Conservation (phyloP, 2,888 invertebrate genomes). For the Platycnemis pennipes region DNA sequence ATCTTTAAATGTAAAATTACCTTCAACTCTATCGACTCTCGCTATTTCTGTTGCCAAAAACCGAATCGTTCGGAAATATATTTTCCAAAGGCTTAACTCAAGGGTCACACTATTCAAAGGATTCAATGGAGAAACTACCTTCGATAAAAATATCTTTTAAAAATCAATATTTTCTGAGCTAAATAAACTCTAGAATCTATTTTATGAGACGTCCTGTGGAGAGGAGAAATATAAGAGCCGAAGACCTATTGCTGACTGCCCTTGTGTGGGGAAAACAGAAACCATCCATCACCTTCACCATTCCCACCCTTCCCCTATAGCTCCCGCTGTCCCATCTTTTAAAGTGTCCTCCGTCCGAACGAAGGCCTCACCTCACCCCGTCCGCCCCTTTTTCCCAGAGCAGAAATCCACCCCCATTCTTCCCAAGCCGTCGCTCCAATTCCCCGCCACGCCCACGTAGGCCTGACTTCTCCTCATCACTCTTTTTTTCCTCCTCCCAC, state of each 20-base stretch:
- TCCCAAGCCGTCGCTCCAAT: neutral
- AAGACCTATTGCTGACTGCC: neutral
- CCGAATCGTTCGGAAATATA: too few species aligned
- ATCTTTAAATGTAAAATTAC: too few species aligned
- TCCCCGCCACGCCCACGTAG: neutral
- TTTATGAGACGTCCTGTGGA: neutral
- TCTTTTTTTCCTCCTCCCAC: too few species aligned
- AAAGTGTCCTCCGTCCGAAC: neutral
- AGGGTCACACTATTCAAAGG: too few species aligned
- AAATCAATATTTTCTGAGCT: neutral
- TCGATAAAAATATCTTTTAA: too few species aligned
- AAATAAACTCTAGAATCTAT: neutral
- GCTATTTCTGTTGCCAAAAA: too few species aligned
- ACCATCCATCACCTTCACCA: neutral
- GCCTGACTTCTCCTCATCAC: too few species aligned
- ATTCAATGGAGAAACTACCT: too few species aligned
- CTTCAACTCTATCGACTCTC: too few species aligned
- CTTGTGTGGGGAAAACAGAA: neutral
- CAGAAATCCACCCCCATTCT: too few species aligned
- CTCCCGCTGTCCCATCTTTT: neutral
- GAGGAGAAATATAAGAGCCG: neutral
- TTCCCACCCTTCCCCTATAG: neutral
- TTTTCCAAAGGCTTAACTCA: too few species aligned
- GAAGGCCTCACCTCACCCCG: neutral
- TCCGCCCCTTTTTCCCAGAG: too few species aligned